Evolutionary conservation across 2,888 invertebrate genomes (phyloP).

Genomic region (Xylota sylvarum): DNA sequence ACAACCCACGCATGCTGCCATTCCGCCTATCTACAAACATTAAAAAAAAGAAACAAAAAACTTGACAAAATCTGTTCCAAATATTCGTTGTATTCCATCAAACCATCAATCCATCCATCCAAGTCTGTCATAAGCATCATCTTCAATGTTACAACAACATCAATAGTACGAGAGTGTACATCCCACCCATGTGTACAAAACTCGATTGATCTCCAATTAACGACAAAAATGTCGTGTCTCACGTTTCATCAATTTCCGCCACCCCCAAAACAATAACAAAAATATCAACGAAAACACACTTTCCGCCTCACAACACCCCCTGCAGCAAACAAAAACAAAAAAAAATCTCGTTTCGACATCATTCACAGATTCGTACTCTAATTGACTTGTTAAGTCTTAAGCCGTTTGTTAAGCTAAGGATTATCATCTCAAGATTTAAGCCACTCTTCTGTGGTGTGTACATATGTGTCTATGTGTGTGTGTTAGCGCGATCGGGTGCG

Average conservation of each 20-base stretch:
- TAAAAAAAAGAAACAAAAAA: too few species aligned
- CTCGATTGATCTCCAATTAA: conserved; percentile 67
- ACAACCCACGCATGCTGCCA: conserved; percentile 30
- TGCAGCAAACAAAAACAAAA: conserved; percentile 51
- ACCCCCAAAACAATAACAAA: conserved; percentile 61
- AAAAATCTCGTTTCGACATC: conserved; percentile 54
- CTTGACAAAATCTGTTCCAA: conserved; percentile 55
- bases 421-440: conserved; percentile 61
- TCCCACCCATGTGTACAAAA: conserved; percentile 53
- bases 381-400: conserved; percentile 68
- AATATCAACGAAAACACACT: too few species aligned
- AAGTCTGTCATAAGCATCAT: conserved; percentile 53
- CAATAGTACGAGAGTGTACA: too few species aligned
- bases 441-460: conserved; percentile 44
- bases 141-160: conserved; percentile 57
- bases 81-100: conserved; percentile 15
- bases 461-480: too few species aligned
- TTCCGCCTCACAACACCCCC: neutral
- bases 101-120: conserved; percentile 12
- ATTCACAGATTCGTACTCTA: conserved; percentile 48
- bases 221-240: conserved; percentile 65
- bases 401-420: conserved; percentile 65
- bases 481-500: conserved; percentile 27
- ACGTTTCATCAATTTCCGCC: conserved; percentile 69
- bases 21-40: conserved; percentile 45